Conservation (phyloP, 2,888 invertebrate species). For the Darwinula stevensoni region DNA sequence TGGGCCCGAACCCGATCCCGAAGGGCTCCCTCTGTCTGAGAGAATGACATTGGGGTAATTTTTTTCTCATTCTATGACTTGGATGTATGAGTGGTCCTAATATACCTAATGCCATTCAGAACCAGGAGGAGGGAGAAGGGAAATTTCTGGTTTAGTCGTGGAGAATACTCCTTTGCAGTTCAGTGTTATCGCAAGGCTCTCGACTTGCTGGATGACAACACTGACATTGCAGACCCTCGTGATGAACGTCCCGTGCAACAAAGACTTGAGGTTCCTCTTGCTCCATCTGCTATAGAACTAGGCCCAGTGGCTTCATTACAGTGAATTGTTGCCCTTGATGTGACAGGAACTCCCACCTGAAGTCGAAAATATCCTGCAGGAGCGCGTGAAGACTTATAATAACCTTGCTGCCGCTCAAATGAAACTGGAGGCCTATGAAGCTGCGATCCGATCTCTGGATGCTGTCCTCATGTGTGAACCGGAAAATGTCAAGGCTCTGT, state of each 20-base stretch:
- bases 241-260: no score
- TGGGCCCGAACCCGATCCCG: constrained; percentile 27
- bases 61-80: no score
- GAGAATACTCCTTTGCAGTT: constrained; percentile 47
- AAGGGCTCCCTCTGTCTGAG: constrained; percentile 29
- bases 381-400: constrained; percentile 53
- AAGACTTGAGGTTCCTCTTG: not conserved
- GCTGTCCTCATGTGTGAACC: constrained; percentile 56
- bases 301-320: no score
- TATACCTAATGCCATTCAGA: constrained; percentile 16
- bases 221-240: not conserved
- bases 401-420: constrained; percentile 78
- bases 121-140: constrained; percentile 51
- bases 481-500: constrained; percentile 62
- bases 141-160: constrained; percentile 63
- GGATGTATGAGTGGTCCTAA: not conserved
- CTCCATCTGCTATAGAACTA: not conserved
- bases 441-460: constrained; percentile 51
- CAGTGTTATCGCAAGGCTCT: constrained; percentile 59
- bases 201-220: constrained; percentile 31
- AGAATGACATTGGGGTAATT: constrained; percentile 43
- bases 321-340: constrained; percentile 18
- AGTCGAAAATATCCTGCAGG: constrained; percentile 36
- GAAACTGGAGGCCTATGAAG: constrained; percentile 53
- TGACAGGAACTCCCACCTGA: constrained; percentile 21